Evolutionary conservation across 2,113 vertebrate genomes (phyloP), one percentile per base, ranked within the genome.

Genomic region (Myotis davidii): DNA sequence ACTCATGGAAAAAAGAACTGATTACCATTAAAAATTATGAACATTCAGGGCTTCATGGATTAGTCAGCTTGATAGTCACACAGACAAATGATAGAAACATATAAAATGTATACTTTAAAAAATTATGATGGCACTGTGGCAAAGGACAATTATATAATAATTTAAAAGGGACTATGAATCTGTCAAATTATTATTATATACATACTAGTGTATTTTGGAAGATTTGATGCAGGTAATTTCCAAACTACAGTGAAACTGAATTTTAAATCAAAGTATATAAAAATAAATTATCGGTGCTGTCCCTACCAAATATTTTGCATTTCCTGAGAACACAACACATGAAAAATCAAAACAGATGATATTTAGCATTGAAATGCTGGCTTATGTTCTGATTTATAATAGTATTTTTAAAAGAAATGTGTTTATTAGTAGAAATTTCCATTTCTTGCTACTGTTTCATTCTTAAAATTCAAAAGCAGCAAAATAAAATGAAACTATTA

Each of bases 401-500:
- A n/a, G n/a, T 4, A 8, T 0, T 84, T 72, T 16, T 90, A 78
- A 94, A 82, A 82, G 32, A 25, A 6, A 64, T 84, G 2, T 74
- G 13, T 17, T 65, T 93, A 88, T 50, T 0, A 1, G 32, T 87
- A 48, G 76, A 81, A 32, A 9, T 10, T 92, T 85, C 9, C 92
- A 20, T 67, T 82, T 5, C 1, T 39, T 95, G 3, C 76, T 86
- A 65, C 4, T n/a, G 27, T 82, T 12, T 0, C 32, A 81, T 52
- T 21, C 45, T 92, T 89, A 90, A 95, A 96, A 96, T 48, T 0
- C 5, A 94, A 94, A 96, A 94, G 0, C 7, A 90, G 8, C 29
- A 94, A 92, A 45, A 16, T 0, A 67, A 96, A 97, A 95, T 52
- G 3, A 5, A 90, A 45, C 39, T 65, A 91, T 37, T 95, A 34